Percentiles rank a stretch among this genome's conserved stretches.
These are phyloP conservation scores for Agrotis segetum DNA, from an alignment of 2,888 invertebrate genomes.

Conservation along the genomic window DNA sequence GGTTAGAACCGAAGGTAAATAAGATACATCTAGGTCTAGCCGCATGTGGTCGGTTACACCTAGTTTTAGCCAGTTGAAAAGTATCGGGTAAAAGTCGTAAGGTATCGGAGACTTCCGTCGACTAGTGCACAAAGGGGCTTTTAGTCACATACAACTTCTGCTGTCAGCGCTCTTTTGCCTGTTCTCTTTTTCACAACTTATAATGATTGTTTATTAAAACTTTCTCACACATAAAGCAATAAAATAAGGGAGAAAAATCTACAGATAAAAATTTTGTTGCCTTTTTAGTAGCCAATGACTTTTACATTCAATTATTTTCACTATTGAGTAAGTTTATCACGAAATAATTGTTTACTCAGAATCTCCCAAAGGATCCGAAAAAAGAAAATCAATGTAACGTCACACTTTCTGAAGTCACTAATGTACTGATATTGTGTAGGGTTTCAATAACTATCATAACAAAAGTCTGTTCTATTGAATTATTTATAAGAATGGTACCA, in stretches of 20 bases:
- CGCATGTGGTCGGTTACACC: too few relatives aligned
- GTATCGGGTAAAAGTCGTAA: too few relatives aligned
- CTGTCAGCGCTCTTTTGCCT: slow-evolving; percentile 18
- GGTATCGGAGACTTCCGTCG: too few relatives aligned
- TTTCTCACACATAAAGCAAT: slow-evolving; percentile 44
- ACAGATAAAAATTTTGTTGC: background rate
- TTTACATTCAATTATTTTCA: slow-evolving; percentile 17
- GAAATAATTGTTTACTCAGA: background rate
- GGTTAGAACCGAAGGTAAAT: too few relatives aligned
- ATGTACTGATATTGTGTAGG: too few relatives aligned
- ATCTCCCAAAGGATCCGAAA: background rate
- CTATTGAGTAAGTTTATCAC: background rate
- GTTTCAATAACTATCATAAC: background rate
- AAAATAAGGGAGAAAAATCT: slow-evolving; percentile 6
- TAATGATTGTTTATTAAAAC: slow-evolving; percentile 59
- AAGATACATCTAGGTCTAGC: too few relatives aligned
- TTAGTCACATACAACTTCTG: slow-evolving; percentile 55
- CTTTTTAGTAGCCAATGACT: background rate
- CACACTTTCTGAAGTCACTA: background rate
- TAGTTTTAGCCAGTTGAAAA: too few relatives aligned
- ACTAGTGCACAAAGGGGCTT: background rate
- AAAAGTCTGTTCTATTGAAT: slow-evolving; percentile 9
- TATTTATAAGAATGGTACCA: slow-evolving; percentile 24
- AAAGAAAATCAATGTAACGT: background rate
- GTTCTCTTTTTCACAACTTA: slow-evolving; percentile 38